Percentiles rank a stretch among this genome's conserved stretches.
Conservation (phyloP, 2,113 vertebrate genomes). For the Gallinago jamesoni region DNA sequence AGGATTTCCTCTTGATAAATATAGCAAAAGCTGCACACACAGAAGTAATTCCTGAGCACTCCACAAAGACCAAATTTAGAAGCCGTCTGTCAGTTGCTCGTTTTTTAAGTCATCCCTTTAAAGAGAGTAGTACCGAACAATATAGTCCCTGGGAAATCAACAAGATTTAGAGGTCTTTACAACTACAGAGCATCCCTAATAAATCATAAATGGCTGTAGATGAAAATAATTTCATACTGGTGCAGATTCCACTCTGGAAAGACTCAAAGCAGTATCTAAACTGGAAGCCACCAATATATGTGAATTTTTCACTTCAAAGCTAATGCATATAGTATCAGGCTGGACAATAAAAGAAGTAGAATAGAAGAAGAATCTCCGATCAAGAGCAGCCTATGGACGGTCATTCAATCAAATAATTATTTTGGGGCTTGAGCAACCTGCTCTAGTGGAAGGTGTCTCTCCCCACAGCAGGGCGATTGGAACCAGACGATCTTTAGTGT, state of each 20-base stretch:
- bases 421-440: neutral
- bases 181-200: neutral
- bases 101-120: neutral
- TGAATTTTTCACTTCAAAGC: neutral
- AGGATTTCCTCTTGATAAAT: constrained; percentile 61
- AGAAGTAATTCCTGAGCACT: neutral
- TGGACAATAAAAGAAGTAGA: neutral
- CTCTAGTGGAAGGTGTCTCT: neutral
- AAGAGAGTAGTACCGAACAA: neutral
- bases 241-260: neutral
- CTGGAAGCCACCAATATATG: neutral
- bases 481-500: neutral
- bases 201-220: neutral
- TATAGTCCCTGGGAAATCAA: neutral
- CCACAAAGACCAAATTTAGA: constrained; percentile 19
- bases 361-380: neutral
- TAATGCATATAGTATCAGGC: neutral
- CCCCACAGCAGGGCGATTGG: neutral
- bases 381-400: neutral
- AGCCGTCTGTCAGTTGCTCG: neutral
- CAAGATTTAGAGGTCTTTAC: neutral
- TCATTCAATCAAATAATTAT: neutral
- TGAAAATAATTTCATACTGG: neutral
- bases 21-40: constrained; percentile 5
- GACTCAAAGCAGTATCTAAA: neutral